Conservation (phyloP, 2,797 vertebrate species). For the Rousettus madagascariensis region DNA sequence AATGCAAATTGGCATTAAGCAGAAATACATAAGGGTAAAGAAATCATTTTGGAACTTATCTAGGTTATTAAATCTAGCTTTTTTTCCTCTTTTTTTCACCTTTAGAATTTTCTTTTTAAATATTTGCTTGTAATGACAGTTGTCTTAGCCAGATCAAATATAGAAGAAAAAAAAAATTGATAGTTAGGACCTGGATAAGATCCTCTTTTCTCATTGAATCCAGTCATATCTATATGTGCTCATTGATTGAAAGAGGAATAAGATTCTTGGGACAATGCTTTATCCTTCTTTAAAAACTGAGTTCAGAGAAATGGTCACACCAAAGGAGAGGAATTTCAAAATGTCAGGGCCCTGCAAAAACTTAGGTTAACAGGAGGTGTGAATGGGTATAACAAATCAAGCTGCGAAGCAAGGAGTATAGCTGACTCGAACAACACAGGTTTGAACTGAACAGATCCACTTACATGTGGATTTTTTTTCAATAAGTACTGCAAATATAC, state of each 20-base stretch:
- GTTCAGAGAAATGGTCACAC: neutral
- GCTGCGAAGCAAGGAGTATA: neutral
- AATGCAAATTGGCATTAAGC: neutral
- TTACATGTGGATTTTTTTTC: neutral
- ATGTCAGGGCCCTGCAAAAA: neutral
- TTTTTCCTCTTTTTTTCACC: neutral
- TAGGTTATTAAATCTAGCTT: neutral
- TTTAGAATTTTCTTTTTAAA: neutral
- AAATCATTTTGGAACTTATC: neutral
- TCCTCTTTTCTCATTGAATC: neutral
- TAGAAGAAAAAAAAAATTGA: neutral
- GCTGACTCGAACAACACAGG: neutral
- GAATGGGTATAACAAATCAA: neutral
- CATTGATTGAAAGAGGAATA: neutral
- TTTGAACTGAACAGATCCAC: neutral
- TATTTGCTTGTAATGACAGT: neutral
- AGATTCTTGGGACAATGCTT: neutral
- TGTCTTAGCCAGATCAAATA: neutral
- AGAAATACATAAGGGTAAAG: neutral
- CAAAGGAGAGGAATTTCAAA: neutral
- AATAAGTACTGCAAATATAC: neutral
- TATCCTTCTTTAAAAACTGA: neutral
- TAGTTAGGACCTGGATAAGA: neutral
- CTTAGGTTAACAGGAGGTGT: neutral
- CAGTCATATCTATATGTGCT: neutral